A percentile compares a stretch with the other conserved stretches of the same genome.
phyloP scores from a whole-genome alignment of 2,113 vertebrate genomes.

The Polypterus senegalus region DNA sequence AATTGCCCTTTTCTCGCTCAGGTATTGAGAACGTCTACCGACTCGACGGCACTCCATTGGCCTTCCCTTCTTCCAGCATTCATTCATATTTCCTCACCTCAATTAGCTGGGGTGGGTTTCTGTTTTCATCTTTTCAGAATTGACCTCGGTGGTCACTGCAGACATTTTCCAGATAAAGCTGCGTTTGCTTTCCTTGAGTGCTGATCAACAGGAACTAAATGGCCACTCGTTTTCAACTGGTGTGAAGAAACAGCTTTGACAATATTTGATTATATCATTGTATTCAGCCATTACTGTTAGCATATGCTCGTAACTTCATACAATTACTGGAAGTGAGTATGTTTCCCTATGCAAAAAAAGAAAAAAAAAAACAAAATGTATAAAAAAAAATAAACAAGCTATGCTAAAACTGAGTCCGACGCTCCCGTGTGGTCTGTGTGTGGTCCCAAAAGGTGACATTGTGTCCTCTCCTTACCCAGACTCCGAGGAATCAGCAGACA shows the following conservation, averaged over 20 bases:
- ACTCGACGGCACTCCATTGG: no score
- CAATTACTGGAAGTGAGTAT: conserved; percentile 63
- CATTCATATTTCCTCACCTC: no score
- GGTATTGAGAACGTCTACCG: no score
- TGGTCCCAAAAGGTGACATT: no score
- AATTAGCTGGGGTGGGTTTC: no score
- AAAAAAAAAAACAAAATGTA: conserved; percentile 42
- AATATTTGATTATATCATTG: conserved; percentile 54
- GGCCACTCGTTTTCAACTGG: conserved; percentile 37
- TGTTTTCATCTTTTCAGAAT: no score
- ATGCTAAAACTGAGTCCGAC: conserved; percentile 51
- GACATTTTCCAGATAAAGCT: no score
- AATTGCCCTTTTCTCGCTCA: not conserved
- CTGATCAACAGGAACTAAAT: conserved; percentile 18
- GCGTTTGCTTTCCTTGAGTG: no score
- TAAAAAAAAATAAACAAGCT: conserved; percentile 79
- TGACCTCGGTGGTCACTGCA: no score
- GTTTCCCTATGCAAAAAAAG: conserved; percentile 79
- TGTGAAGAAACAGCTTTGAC: conserved; percentile 41
- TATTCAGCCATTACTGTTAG: conserved; percentile 57
- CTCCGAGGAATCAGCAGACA: no score
- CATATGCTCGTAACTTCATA: conserved; percentile 57
- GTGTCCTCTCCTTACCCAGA: no score
- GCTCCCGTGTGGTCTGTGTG: not conserved
- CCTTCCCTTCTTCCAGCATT: no score